These are phyloP conservation scores for Edolisoma coerulescens DNA, from an alignment of 2,113 vertebrate species.

Conservation along the genomic window DNA sequence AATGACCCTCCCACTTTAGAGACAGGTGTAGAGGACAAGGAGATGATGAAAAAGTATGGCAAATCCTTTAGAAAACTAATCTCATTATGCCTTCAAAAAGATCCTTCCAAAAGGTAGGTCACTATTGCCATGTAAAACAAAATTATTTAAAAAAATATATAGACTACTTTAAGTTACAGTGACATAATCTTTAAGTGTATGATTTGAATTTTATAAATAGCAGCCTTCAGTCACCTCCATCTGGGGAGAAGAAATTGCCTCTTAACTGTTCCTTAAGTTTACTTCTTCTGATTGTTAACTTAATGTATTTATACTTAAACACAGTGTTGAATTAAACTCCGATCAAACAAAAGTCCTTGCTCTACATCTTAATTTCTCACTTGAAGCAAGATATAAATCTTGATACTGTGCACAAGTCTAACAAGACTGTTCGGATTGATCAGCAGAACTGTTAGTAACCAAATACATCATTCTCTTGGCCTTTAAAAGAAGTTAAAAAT, in stretches of 20 bases:
- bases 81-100: conserved; percentile 98
- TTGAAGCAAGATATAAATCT: not conserved
- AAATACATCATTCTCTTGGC: not conserved
- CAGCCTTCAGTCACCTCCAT: not conserved
- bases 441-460: not conserved
- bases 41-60: conserved; percentile 95
- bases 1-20: conserved; percentile 96
- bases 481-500: not conserved
- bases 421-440: not conserved
- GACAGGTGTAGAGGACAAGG: conserved; percentile 96
- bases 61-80: conserved; percentile 99
- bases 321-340: not conserved
- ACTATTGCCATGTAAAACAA: not conserved
- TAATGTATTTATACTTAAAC: not conserved
- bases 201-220: not conserved
- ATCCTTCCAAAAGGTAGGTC: conserved; percentile 94
- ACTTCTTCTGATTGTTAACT: not conserved
- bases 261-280: not conserved
- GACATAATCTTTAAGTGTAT: not conserved
- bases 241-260: not conserved
- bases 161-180: not conserved
- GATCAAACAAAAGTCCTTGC: not conserved
- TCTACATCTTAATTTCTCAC: not conserved
- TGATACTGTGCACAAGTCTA: not conserved
- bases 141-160: not conserved